Base-by-base conservation (phyloP, 2,888 invertebrate genomes). In the Pelosia muscerda region DNA sequence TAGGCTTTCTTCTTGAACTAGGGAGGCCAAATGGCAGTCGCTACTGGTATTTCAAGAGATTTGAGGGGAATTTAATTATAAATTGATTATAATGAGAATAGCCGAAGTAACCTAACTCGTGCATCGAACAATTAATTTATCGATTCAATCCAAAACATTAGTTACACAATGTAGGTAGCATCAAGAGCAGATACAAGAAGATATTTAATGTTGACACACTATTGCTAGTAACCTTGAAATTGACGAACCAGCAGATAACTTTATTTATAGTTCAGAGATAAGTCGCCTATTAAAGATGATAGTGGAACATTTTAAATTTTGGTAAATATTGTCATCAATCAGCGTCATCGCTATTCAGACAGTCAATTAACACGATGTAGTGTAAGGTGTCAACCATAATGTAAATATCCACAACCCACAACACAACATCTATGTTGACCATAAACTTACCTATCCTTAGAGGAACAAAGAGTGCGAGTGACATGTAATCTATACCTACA, bases 341-440 rank as follows among this genome's bases (percentile, higher is more conserved):
- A 63, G n/a, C 25, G 61, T 23, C 60, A 68, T 57, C 31, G 22
- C 25, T 38, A 19, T 34, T 23, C 63, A 63, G 59, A 38, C 59
- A 59, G 19, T 15, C 59, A 59, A 9, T 59, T 59, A 59, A 59
- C 54, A 63, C n/a, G 25, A 54, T 34, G 5, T 26, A 68, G 57
- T 65, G 56, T 69, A 49, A 57, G 25, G 38, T 59, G 59, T 25
- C 19, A 59, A 59, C 34, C 25, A 1, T 5, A 25, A 59, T 38
- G 38, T 38, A 59, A 59, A 38, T 23, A 22, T 25, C 19, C 49
- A n/a, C n/a, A n/a, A 49, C n/a, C n/a, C n/a, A 49, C n/a, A 19
- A 49, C 49, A 19, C n/a, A 19, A 49, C 49, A 19, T 9, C 9
- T 19, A 49, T 49, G n/a, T 49, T 49, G n/a, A n/a, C 9, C 2